Evolutionary conservation across 2,797 vertebrate species (phyloP), one percentile per base, ranked within the genome.

Genomic region (Myiothlypis chrysogaster): DNA sequence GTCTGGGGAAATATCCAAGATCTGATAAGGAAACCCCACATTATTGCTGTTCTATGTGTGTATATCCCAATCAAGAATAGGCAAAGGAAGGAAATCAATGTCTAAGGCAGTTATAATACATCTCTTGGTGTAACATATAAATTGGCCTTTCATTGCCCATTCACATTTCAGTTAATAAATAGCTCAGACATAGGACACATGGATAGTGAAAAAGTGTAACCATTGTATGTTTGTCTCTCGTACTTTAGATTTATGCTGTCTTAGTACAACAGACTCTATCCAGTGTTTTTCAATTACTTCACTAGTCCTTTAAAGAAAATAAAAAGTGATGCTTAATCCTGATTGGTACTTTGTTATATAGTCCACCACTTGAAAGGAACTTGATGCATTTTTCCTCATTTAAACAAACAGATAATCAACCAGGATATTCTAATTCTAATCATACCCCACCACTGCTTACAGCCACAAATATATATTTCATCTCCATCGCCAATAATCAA

Each of bases 171-270:
- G 97, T 96, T 98, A 98, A 99, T 99, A 99, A 99, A 99, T 98
- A 98, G 98, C 97, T 96, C 91, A 96, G 95, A 86, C 97, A 85
- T 59, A 90, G 97, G 98, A 98, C 98, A 97, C 96, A 98, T 96
- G 93, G 96, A 97, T 98, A 97, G 96, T 83, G 96, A 98, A 98
- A 98, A 98, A 98, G 98, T 95, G 96, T 93, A 76, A 91, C 98
- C 98, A 99, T 99, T 99, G 98, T 99, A 94, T 69, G 61, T 95
- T 97, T 97, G 97, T 98, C 97, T 98, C 97, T 96, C 94, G 93
- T 96, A 97, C 97, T 97, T 96, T 98, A 98, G 99, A 99, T 99
- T 99, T 99, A 99, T 98, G 98, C 98, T 97, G 97, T 95, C 97
- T 96, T 98, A 97, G 98, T 98, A 99, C 98, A 98, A 98, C 97